Percentiles rank a stretch among this genome's conserved stretches.
phyloP scores from a whole-genome alignment of 2,797 vertebrate species.

The Sebastes variabilis region DNA sequence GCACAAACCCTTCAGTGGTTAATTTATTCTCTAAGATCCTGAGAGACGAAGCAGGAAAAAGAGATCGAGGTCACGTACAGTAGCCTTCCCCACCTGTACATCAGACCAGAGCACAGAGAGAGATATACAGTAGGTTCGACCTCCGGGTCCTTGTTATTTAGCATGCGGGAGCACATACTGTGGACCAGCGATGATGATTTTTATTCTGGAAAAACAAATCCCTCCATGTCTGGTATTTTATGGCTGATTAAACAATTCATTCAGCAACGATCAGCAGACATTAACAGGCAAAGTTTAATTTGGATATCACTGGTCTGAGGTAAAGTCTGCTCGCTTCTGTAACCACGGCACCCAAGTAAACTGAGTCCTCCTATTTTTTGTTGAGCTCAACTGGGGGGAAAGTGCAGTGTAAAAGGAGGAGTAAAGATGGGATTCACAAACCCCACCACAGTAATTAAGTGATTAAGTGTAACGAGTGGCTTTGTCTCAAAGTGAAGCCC shows the following conservation, averaged over 20 bases:
- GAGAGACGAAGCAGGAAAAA: constrained; percentile 25
- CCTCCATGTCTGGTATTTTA: constrained; percentile 20
- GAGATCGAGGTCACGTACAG: constrained; percentile 16
- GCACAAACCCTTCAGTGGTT: constrained; percentile 36
- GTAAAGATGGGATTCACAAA: not conserved
- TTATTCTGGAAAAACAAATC: not conserved
- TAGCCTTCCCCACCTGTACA: constrained; percentile 18
- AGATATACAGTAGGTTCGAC: not conserved
- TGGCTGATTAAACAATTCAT: constrained; percentile 27
- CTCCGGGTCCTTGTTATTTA: not conserved
- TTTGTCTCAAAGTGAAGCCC: not conserved
- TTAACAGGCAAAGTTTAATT: constrained; percentile 19
- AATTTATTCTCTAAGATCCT: constrained; percentile 37
- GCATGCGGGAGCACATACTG: not conserved
- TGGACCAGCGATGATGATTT: not conserved
- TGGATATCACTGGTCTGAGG: constrained; percentile 35
- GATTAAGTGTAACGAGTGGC: too few species aligned
- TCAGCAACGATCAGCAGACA: not conserved
- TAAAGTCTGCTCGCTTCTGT: constrained; percentile 27
- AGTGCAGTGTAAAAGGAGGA: too few species aligned
- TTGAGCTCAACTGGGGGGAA: not conserved
- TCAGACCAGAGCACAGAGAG: not conserved
- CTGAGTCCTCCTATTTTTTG: not conserved
- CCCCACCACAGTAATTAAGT: too few species aligned
- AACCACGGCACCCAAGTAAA: constrained; percentile 37